Base-by-base conservation (phyloP, 1,140 invertebrate genomes). In the Eriosoma lanigerum region DNA sequence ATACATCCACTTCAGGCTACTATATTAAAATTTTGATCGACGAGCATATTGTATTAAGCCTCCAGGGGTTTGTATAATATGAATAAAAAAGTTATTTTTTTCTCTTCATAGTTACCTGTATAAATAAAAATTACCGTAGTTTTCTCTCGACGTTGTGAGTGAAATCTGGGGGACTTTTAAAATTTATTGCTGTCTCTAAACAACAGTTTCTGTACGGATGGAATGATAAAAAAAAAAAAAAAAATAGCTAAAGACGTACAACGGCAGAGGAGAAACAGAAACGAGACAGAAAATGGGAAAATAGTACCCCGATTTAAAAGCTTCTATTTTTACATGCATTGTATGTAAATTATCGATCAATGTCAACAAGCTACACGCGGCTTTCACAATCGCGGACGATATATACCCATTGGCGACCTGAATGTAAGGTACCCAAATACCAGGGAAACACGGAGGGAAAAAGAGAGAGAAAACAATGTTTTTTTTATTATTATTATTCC, bases 331-430 rank as follows among this genome's bases (percentile, higher is more conserved):
- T 75, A 58, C 52, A 75, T 62, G 38, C 56, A 78, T 78, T 78
- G 75, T 78, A 78, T 78, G 75, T 78, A 78, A 78, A 78, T 78
- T 78, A 78, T 78, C 75, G 75, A 78, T 78, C 75, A 78, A 78
- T 29, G 75, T 78, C 75, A 78, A 78, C 62, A 56, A 52, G 32
- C 32, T 38, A 38, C 8, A 54, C 29, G 54, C 24, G 38, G 75
- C 54, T 78, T 78, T 78, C 75, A 78, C 75, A 62, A 26, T 78
- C 56, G 13, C 68, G 46, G 66, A 21, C 54, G 21, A 44, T 76
- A 44, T 60, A 60, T 76, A 54, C n/a, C 52, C 52, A 29, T 6
- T 46, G 50, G 54, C 54, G 54, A 60, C 32, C 73, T 76, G 73
- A 13, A 76, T 58, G n/a, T n/a, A n/a, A 76, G 54, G 73, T 68